phyloP scores from a whole-genome alignment of 23 tunicate genomes.

The Diplosoma virens region DNA sequence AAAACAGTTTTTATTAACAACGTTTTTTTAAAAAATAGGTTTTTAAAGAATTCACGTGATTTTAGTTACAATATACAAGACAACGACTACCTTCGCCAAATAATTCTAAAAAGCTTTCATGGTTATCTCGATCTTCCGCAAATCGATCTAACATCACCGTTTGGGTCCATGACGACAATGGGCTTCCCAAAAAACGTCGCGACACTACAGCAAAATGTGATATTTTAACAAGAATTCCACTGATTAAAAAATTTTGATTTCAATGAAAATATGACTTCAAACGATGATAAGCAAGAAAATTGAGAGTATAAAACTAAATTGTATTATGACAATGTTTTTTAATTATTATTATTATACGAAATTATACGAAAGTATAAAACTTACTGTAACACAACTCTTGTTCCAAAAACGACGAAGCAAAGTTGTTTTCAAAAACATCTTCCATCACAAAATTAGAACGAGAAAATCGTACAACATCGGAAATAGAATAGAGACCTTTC shows the following conservation, averaged over 20 bases:
- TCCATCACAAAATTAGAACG: neutral
- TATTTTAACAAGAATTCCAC: no score
- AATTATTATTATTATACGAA: no score
- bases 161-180: conserved; percentile 96
- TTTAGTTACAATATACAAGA: no score
- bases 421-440: conserved; percentile 71
- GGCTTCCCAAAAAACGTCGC: conserved; percentile 75
- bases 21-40: no score
- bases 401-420: conserved; percentile 75
- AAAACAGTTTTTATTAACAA: no score
- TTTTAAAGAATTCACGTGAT: no score
- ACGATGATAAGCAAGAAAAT: no score
- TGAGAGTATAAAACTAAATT: no score
- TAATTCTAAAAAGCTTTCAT: conserved; percentile 69
- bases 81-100: conserved; percentile 67
- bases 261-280: no score
- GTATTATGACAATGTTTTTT: no score
- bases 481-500: conserved; percentile 35
- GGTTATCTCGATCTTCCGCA: conserved; percentile 22
- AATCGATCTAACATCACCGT: conserved; percentile 87
- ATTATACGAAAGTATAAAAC: no score
- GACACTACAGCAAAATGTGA: conserved; percentile 23
- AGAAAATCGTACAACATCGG: conserved; percentile 73
- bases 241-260: no score
- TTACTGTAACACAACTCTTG: conserved; percentile 93